phyloP scores from a whole-genome alignment of 2,113 vertebrate genomes.

The Leucopsar rothschildi region DNA sequence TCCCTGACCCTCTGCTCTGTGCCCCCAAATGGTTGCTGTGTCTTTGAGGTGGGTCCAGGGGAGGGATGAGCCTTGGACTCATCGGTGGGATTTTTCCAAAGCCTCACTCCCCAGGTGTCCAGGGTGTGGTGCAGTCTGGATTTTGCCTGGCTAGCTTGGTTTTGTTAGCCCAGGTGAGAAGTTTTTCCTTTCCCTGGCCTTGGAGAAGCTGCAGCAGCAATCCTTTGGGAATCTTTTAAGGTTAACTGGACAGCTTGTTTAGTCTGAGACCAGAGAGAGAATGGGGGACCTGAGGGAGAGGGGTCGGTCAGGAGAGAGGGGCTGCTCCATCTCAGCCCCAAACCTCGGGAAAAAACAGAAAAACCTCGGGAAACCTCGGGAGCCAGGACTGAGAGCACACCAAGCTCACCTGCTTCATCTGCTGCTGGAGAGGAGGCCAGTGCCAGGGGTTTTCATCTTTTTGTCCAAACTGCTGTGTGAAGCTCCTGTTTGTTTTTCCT shows the following conservation, averaged over 20 bases:
- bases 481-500: not conserved
- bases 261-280: not conserved
- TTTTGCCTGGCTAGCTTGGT: no score
- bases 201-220: not conserved
- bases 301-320: not conserved
- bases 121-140: accelerated
- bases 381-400: not conserved
- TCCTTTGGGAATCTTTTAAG: accelerated
- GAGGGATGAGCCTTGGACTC: not conserved
- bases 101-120: accelerated
- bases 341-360: not conserved
- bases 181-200: not conserved
- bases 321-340: accelerated
- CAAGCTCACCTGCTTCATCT: not conserved
- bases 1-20: not conserved
- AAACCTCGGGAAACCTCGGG: not conserved
- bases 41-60: not conserved
- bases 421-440: not conserved
- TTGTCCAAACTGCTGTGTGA: not conserved
- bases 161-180: not conserved
- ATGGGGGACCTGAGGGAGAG: not conserved
- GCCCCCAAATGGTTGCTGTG: not conserved
- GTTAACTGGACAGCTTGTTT: not conserved
- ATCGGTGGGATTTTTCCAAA: accelerated
- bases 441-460: not conserved